Evolutionary conservation across 2,113 vertebrate genomes (phyloP), one percentile per base, ranked within the genome.

Genomic region (Syngnathus typhle): DNA sequence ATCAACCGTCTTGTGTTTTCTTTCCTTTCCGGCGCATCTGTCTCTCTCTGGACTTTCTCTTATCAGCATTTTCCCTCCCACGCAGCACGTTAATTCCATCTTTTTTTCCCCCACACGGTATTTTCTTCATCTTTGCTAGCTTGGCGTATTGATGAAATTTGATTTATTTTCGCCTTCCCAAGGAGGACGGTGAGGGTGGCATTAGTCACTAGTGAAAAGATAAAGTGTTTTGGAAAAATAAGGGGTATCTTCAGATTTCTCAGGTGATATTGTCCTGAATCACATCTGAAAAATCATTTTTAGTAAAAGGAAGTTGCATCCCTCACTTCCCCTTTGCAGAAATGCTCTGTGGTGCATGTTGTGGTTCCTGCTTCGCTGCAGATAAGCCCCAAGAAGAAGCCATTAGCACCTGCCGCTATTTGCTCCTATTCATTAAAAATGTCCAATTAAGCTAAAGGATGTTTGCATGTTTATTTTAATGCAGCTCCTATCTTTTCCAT

Each of bases 91-190:
- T 16, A 76, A 79, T 87, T 86, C 80, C 51, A 43, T 70, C 68
- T 81, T 78, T 81, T 78, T 78, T 8, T 12, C 44, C 44, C 12
- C 59, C 51, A n/a, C 11, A 65, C 59, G 41, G 47, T 21, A 64
- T 63, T 79, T 6, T 72, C 73, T 32, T 78, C 11, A 73, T 60
- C 4, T 64, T 70, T 64, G 16, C 52, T 58, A 38, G 76, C 73
- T 68, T 73, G 83, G 79, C 84, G 67, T 85, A 84, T 84, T 74
- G 77, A 85, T 82, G 79, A 70, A 86, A 87, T 88, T 87, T 79
- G 83, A 84, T 84, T 87, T 58, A 16, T 87, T 82, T 79, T 79
- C 84, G 70, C 67, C 79, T 75, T 79, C 77, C 85, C 64, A 69
- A 44, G 73, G 76, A 80, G 72, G 82, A 83, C 73, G 76, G 81